These are phyloP conservation scores for Alethe castanea DNA, from an alignment of 2,113 vertebrate genomes.

Conservation along the genomic window DNA sequence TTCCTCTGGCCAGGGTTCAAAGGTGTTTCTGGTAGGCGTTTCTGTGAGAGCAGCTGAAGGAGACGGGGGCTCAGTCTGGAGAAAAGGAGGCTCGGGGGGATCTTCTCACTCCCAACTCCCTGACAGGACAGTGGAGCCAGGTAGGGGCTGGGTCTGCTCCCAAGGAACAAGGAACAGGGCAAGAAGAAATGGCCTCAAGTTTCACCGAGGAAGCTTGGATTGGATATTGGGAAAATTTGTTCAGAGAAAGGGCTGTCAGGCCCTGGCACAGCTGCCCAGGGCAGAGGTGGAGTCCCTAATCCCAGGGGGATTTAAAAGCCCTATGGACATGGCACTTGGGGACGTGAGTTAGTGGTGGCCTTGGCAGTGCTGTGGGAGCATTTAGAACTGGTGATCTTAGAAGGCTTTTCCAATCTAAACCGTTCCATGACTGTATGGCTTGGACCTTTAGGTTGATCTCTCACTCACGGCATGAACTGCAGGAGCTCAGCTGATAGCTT, in stretches of 20 bases:
- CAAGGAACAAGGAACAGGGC: not conserved
- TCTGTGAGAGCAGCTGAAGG: not conserved
- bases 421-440: not conserved
- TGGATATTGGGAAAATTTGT: not conserved
- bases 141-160: fast-evolving
- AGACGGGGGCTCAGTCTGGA: not conserved
- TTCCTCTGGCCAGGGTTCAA: not conserved
- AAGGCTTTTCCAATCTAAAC: not conserved
- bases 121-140: not conserved
- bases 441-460: not conserved
- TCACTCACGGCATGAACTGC: fast-evolving
- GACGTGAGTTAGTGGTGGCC: not conserved
- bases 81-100: not conserved
- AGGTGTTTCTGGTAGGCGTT: not conserved
- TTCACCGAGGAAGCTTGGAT: not conserved
- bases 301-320: not conserved
- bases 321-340: not conserved
- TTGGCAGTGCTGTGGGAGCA: not conserved
- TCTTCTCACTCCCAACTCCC: not conserved
- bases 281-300: not conserved
- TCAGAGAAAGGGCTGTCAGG: not conserved
- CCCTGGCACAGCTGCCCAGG: not conserved
- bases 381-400: not conserved
- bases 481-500: not conserved
- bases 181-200: not conserved